phyloP scores from a whole-genome alignment of 2,888 invertebrate species.

The Dorcus parallelipipedus region DNA sequence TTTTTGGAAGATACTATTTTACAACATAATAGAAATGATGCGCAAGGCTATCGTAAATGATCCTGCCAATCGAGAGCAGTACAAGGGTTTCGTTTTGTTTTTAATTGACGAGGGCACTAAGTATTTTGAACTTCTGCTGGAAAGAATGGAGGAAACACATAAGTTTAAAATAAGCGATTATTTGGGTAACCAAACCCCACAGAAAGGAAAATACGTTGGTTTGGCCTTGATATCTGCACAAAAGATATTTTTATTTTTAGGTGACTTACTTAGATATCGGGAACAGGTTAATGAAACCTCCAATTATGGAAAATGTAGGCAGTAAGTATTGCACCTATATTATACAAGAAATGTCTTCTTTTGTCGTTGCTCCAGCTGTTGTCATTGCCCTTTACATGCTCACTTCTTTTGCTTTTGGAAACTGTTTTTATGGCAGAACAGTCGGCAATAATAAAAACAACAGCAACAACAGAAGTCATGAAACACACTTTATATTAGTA shows the following conservation, averaged over 20 bases:
- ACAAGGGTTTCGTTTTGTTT: slow-evolving; percentile 62
- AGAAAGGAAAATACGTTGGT: slow-evolving; percentile 62
- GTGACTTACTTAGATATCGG: slow-evolving; percentile 89
- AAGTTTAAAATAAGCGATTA: slow-evolving; percentile 67
- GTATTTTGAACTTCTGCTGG: slow-evolving; percentile 75
- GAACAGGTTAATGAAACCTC: slow-evolving; percentile 78
- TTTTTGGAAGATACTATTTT: slow-evolving; percentile 88
- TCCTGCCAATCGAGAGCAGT: slow-evolving; percentile 60
- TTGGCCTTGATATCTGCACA: slow-evolving; percentile 83
- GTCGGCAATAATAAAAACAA: too few relatives aligned
- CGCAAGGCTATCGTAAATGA: slow-evolving; percentile 65
- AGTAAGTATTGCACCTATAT: slow-evolving; percentile 49
- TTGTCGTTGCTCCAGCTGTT: too few relatives aligned
- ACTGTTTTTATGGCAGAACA: too few relatives aligned
- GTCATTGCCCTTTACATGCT: too few relatives aligned
- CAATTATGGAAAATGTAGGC: slow-evolving; percentile 75
- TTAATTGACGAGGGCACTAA: slow-evolving; percentile 76
- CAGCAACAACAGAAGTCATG: too few relatives aligned
- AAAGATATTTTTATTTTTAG: slow-evolving; percentile 83
- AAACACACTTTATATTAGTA: too few relatives aligned
- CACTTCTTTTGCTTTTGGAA: too few relatives aligned
- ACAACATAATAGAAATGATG: slow-evolving; percentile 81
- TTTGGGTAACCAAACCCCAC: slow-evolving; percentile 57
- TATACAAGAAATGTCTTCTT: too few relatives aligned
- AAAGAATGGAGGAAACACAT: slow-evolving; percentile 70